Evolutionary conservation across 1,140 invertebrate species (phyloP), one percentile per base, ranked within the genome.

Genomic region (Rhopalosiphum padi): DNA sequence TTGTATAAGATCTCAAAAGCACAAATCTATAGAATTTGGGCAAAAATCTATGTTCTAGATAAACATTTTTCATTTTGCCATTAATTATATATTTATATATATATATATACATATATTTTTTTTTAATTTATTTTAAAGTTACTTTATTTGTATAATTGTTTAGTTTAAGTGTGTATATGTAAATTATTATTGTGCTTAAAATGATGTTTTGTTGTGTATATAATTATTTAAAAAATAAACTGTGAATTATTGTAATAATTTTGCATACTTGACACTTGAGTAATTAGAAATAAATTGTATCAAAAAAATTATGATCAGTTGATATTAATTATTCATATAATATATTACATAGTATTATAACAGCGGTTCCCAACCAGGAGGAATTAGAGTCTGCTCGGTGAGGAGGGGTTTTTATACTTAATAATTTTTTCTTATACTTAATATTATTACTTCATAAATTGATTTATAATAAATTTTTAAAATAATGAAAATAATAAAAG

Each of bases 1-100:
- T 93, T 93, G 48, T 93, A 93, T 93, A 93, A 93, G 91, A 93
- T 93, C 91, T 93, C 91, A 93, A 83, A 83, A 41, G 82, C 90
- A 91, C 90, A 91, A 91, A 91, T 91, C 41, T 51, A 48, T 91
- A 35, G n/a, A 77, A 91, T 91, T 91, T 91, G 90, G 68, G 90
- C 90, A 91, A 91, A 46, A 60, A 90, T 90, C 53, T 90, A 68
- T 90, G 35, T 48, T 82, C n/a, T 91, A 83, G 68, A 91, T 48
- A 35, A 93, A 93, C n/a, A 83, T 93, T 86, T 91, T 82, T 93
- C 82, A 93, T 93, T 93, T 83, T 93, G 91, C 91, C 91, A 93
- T 93, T 86, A 53, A 51, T 86, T 85, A 90, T 90, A 60, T 90
- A 68, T 90, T 41, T 68, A 68, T 90, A 90, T 60, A 43, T 68